Conservation (phyloP, 2,888 invertebrate genomes). For the Nebria brevicollis region DNA sequence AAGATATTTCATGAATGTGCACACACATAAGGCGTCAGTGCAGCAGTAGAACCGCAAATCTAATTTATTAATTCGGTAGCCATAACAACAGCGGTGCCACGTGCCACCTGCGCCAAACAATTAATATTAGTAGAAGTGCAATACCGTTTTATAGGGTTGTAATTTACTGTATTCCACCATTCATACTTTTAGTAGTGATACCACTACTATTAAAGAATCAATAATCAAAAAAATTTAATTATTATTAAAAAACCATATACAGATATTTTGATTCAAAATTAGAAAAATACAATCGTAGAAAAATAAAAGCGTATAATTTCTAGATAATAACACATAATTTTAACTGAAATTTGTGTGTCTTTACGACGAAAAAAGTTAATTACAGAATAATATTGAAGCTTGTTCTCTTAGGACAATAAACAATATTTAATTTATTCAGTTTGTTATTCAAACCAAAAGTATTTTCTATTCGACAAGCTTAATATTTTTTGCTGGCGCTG, state of each 20-base stretch:
- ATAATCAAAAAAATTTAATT: no score
- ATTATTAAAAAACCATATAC: no score
- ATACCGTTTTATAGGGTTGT: not conserved
- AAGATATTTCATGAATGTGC: not conserved
- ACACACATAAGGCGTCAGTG: not conserved
- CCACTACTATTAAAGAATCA: no score
- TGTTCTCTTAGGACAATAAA: not conserved
- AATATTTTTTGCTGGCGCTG: not conserved
- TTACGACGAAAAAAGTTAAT: no score
- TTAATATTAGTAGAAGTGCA: conserved; percentile 44
- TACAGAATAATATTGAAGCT: no score
- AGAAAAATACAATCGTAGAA: no score
- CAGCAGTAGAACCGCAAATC: conserved; percentile 17
- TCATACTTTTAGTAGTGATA: no score
- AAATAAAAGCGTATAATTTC: no score
- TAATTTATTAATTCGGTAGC: conserved; percentile 46
- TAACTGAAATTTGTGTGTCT: no score
- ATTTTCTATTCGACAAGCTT: not conserved
- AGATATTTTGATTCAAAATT: no score
- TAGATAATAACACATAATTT: no score
- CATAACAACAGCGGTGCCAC: conserved; percentile 25
- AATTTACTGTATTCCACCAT: no score
- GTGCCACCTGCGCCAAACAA: conserved; percentile 38
- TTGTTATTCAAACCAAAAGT: not conserved
- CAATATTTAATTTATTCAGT: not conserved